These are phyloP conservation scores for Eristalis pertinax DNA, from an alignment of 2,888 invertebrate genomes.

Conservation along the genomic window DNA sequence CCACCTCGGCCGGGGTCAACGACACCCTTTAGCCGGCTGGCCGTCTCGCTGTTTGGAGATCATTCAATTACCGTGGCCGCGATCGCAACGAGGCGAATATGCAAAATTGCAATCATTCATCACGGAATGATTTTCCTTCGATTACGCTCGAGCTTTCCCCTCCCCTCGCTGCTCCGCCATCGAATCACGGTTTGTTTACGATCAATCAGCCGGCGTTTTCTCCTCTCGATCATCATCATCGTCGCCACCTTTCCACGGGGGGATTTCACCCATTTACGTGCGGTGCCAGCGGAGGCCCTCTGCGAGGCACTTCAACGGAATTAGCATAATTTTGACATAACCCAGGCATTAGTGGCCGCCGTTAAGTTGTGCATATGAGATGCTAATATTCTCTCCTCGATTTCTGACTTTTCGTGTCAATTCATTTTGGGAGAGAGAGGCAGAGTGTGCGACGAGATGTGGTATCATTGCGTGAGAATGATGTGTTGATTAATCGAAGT, in stretches of 20 bases:
- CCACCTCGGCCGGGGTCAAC: background rate
- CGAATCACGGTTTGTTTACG: slow-evolving; percentile 24
- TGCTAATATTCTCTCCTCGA: slow-evolving; percentile 15
- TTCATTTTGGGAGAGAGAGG: background rate
- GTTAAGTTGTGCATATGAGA: slow-evolving; percentile 35
- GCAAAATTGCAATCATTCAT: slow-evolving; percentile 54
- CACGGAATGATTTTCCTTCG: slow-evolving; percentile 34
- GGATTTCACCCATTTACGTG: slow-evolving; percentile 29
- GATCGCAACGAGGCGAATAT: slow-evolving; percentile 15
- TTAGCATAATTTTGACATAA: slow-evolving; percentile 56
- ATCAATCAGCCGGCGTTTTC: slow-evolving; percentile 43
- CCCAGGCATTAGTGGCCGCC: slow-evolving; percentile 37
- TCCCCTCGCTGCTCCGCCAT: background rate
- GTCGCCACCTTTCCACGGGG: slow-evolving; percentile 2
- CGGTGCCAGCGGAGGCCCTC: background rate
- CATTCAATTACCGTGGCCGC: background rate
- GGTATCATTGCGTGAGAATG: slow-evolving; percentile 48
- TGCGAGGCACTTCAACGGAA: slow-evolving; percentile 5
- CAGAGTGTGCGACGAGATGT: slow-evolving; percentile 24
- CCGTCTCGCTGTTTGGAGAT: background rate
- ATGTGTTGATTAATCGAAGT: slow-evolving; percentile 59
- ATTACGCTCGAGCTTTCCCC: background rate
- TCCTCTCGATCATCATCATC: slow-evolving; percentile 28
- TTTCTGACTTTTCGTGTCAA: slow-evolving; percentile 12
- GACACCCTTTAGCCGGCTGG: background rate